A percentile compares a stretch with the other conserved stretches of the same genome.
Evolutionary conservation across 2,113 vertebrate species (phyloP).

Genomic region (zebrafish (Danio rerio)): DNA sequence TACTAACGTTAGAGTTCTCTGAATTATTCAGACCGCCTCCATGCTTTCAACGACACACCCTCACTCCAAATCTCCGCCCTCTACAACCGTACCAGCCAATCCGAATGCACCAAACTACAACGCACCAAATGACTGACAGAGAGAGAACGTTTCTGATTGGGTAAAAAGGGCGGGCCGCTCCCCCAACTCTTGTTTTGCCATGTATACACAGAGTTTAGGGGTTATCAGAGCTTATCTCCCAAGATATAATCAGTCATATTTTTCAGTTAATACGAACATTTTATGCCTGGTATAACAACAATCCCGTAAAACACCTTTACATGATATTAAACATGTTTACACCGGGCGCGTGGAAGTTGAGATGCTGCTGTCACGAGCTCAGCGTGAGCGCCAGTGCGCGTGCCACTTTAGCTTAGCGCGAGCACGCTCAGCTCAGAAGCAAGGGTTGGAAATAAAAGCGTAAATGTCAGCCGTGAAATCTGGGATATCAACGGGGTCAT

Average conservation of each 20-base stretch:
- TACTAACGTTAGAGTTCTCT: neutral
- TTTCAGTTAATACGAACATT: neutral
- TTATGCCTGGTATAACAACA: neutral
- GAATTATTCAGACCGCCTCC: neutral
- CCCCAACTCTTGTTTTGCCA: slow-evolving; percentile 8
- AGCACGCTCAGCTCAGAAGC: neutral
- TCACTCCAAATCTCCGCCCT: neutral
- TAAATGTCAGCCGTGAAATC: neutral
- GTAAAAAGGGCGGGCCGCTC: slow-evolving; percentile 34
- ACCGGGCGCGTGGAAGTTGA: neutral
- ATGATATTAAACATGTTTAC: neutral
- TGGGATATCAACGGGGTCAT: neutral
- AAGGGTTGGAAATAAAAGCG: neutral
- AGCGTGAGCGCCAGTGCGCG: neutral
- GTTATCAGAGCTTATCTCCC: neutral
- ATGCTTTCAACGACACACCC: slow-evolving; percentile 3
- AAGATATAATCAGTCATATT: neutral
- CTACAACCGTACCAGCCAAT: neutral
- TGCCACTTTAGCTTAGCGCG: slow-evolving; percentile 2
- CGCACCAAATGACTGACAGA: neutral
- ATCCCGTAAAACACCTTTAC: neutral
- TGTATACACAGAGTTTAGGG: neutral
- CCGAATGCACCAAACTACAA: neutral
- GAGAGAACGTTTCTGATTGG: neutral
- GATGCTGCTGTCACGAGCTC: neutral